Base-by-base conservation (phyloP, 92 coral and sea anemone genomes). In the Diadumene lineata region DNA sequence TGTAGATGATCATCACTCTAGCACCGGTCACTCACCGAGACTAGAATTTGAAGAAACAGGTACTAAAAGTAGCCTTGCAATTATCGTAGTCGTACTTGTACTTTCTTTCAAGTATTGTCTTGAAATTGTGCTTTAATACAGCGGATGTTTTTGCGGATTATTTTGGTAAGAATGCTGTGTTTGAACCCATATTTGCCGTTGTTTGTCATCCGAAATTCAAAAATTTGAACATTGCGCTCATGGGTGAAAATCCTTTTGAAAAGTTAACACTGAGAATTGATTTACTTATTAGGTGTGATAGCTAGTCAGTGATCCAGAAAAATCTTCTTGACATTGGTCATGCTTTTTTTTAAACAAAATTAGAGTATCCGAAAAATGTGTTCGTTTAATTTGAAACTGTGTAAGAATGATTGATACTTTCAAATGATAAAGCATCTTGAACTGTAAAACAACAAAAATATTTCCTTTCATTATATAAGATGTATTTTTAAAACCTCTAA, bases 1-100 rank as follows among this genome's bases (percentile, higher is more conserved):
- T 62, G 81, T 88, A 64, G 87, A 86, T 81, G 89, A 87, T 56
- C n/a, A n/a, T n/a, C 80, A 79, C 73, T 73, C 50, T 43, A 57
- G 81, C 73, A 69, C 80, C 50, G 81, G 66, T 44, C 84, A 74
- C 60, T 78, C 90, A 9, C 97, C 97, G 43, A 71, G 86, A 81
- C 82, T 87, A 81, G 92, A 91, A 74, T 70, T 91, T 70, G 92
- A 84, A 72, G 88, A 82, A 66, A 62, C 94, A 87, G 92, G 92
- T 87, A 83, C 76, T 50, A 27, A 63, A 56, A 17, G 25, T 62
- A n/a, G 23, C 27, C 31, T 18, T 62, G 27, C 68, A 62, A 62
- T 6, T 43, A 28, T 19, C 31, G 1, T 8, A 26, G 13, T 29
- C 31, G 68, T 62, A 6, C 38, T 29, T 62, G 68, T 62, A 6